Evolutionary conservation across 2,888 invertebrate species (phyloP).

Genomic region (Drosophila kokeensis): DNA sequence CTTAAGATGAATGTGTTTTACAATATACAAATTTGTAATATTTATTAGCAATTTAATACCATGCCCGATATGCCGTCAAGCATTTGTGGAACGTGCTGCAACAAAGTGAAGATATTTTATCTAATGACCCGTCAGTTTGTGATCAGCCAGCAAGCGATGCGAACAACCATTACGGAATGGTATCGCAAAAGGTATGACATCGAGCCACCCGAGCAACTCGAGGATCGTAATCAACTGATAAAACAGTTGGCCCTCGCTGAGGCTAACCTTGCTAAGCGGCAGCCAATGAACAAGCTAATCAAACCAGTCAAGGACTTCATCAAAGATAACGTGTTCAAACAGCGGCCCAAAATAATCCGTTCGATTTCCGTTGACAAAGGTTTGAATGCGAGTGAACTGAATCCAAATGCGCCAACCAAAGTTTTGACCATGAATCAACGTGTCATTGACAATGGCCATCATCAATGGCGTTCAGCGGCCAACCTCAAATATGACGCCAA

Average conservation of each 20-base stretch:
- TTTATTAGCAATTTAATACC: conserved; percentile 33
- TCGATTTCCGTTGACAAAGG: conserved; percentile 1
- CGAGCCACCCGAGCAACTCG: conserved; percentile 32
- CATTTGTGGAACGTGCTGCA: conserved; percentile 40
- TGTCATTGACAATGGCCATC: neutral
- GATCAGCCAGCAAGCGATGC: conserved; percentile 35
- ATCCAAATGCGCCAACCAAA: neutral
- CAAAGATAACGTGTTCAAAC: neutral
- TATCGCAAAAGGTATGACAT: conserved; percentile 28
- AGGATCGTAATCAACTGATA: conserved; percentile 20
- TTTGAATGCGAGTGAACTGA: neutral
- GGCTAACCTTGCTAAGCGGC: neutral
- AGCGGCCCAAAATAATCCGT: neutral
- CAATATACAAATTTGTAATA: neutral
- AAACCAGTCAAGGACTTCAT: neutral
- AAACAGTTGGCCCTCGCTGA: conserved; percentile 10
- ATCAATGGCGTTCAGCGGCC: neutral
- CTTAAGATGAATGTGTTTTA: no score
- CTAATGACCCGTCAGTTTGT: conserved; percentile 48
- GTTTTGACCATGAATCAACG: neutral
- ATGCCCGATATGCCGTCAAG: conserved; percentile 47
- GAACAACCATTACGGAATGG: conserved; percentile 35
- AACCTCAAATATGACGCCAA: neutral
- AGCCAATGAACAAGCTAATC: neutral
- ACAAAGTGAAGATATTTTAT: conserved; percentile 41